Conservation (phyloP, 2,797 vertebrate species). For the Diceros bicornis region DNA sequence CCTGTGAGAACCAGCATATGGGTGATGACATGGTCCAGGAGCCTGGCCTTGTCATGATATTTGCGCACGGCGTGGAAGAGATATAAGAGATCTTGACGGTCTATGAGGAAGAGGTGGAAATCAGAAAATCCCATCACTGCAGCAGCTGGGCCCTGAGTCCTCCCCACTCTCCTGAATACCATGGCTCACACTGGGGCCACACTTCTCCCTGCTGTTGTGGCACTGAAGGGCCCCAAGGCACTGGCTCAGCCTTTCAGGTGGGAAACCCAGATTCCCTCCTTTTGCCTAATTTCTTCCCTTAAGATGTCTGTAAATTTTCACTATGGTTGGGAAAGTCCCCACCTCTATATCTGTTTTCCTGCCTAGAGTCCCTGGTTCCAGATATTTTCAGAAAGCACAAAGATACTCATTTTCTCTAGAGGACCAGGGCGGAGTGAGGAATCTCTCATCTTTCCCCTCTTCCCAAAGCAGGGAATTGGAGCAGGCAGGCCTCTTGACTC, state of each 20-base stretch:
- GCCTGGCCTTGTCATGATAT: constrained; percentile 99
- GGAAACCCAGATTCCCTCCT: constrained; percentile 67
- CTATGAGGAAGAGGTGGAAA: constrained; percentile 53
- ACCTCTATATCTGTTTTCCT: constrained; percentile 64
- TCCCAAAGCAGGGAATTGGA: constrained; percentile 48
- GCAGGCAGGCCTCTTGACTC: constrained; percentile 48
- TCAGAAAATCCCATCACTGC: constrained; percentile 36
- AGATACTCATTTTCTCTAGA: constrained; percentile 66
- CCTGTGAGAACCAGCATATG: constrained; percentile 99
- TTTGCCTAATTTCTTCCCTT: constrained; percentile 68
- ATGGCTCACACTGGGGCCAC: constrained; percentile 39
- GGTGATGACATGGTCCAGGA: constrained; percentile 99
- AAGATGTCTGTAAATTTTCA: constrained; percentile 67
- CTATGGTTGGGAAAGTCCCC: constrained; percentile 54
- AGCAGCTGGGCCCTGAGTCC: constrained; percentile 68
- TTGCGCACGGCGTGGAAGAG: constrained; percentile 98
- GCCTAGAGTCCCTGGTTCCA: constrained; percentile 66
- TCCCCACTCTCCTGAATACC: background rate
- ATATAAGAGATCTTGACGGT: constrained; percentile 86
- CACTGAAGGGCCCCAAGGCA: constrained; percentile 54
- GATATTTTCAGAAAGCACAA: constrained; percentile 82
- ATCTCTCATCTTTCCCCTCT: background rate
- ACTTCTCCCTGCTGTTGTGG: constrained; percentile 44
- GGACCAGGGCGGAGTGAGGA: constrained; percentile 53
- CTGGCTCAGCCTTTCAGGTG: constrained; percentile 60